These are phyloP conservation scores for Malurus alboscapulatus DNA, from an alignment of 2,113 vertebrate species.

Conservation along the genomic window DNA sequence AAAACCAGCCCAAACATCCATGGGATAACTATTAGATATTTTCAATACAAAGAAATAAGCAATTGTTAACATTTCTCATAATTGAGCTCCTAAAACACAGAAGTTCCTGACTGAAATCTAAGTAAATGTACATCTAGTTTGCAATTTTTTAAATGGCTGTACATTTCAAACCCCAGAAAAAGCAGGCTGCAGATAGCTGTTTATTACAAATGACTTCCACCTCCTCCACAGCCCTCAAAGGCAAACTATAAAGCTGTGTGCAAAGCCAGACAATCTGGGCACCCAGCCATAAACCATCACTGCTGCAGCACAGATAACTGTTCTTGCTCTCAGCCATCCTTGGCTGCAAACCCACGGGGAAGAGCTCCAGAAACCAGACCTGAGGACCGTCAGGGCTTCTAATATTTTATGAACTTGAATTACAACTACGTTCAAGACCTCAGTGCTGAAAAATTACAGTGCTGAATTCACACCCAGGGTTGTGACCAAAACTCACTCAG, in stretches of 20 bases:
- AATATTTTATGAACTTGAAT: constrained; percentile 16
- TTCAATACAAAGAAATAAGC: background rate
- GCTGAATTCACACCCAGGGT: background rate
- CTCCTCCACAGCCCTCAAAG: constrained; percentile 65
- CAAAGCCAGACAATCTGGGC: constrained; percentile 82
- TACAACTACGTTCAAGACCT: background rate
- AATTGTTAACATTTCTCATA: background rate
- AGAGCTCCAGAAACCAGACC: constrained; percentile 57
- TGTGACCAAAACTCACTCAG: background rate
- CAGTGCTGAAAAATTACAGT: background rate
- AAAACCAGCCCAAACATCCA: background rate
- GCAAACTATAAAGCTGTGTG: constrained; percentile 74
- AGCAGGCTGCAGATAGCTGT: constrained; percentile 47
- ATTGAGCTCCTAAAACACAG: rapidly evolving
- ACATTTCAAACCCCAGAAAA: constrained; percentile 19
- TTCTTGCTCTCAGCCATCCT: constrained; percentile 70
- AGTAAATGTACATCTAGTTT: background rate
- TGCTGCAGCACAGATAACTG: constrained; percentile 77
- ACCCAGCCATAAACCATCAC: constrained; percentile 84
- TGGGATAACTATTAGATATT: background rate
- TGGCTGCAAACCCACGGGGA: constrained; percentile 72
- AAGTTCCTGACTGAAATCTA: background rate
- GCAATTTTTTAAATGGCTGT: background rate
- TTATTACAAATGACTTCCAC: constrained; percentile 70
- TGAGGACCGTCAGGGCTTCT: constrained; percentile 25